A percentile compares a stretch with the other conserved stretches of the same genome.
These are phyloP conservation scores for Synaphobranchus kaupii DNA, from an alignment of 2,797 vertebrate species.

Conservation along the genomic window DNA sequence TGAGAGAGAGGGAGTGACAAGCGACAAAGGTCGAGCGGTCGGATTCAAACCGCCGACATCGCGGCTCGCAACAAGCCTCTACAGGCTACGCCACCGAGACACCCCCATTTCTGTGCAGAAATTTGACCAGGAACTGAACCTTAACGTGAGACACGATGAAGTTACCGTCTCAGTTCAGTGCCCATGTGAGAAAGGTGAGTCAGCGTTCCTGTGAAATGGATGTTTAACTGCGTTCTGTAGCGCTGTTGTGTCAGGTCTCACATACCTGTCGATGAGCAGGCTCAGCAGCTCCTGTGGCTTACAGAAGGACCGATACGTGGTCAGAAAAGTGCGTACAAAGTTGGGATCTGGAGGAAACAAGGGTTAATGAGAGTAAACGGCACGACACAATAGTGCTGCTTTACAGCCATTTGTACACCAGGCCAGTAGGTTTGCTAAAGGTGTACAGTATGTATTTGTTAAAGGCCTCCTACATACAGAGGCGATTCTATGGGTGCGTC, in stretches of 20 bases:
- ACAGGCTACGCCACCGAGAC: too few relatives aligned
- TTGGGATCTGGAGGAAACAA: slow-evolving; percentile 86
- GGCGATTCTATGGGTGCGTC: too few relatives aligned
- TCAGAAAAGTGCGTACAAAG: slow-evolving; percentile 97
- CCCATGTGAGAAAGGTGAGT: neutral
- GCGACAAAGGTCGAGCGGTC: too few relatives aligned
- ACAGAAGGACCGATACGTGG: slow-evolving; percentile 96
- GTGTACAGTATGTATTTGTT: neutral
- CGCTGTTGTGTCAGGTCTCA: neutral
- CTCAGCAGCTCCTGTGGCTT: slow-evolving; percentile 93
- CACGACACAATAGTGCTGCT: neutral
- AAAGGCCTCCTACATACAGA: neutral
- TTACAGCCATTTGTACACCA: neutral
- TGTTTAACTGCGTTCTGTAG: neutral
- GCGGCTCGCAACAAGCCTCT: too few relatives aligned
- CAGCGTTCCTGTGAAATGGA: neutral
- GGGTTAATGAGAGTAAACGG: neutral
- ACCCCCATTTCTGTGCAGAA: neutral
- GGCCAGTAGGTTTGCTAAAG: neutral
- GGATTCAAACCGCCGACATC: too few relatives aligned
- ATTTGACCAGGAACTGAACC: neutral
- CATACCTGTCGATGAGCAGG: slow-evolving; percentile 94
- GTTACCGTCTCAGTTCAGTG: neutral
- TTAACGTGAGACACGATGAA: neutral
- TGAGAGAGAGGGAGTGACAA: too few relatives aligned